These are phyloP conservation scores for Eonycteris spelaea DNA, from an alignment of 2,113 vertebrate genomes.

Conservation along the genomic window DNA sequence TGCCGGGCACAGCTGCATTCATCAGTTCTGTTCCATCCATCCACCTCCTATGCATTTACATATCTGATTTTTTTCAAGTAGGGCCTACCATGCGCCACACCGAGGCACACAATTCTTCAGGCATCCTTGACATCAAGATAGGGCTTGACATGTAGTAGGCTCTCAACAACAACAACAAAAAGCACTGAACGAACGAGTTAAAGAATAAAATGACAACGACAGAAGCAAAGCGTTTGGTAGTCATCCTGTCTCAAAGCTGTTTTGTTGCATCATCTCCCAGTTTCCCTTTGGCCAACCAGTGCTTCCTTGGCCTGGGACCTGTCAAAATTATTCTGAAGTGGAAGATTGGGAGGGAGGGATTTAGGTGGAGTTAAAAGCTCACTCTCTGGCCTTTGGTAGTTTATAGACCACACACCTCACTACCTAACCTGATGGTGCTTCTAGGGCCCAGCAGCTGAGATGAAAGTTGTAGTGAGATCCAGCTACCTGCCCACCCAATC, in stretches of 20 bases:
- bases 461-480: not conserved
- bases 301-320: not conserved
- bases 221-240: not conserved
- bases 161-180: not conserved
- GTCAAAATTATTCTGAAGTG: not conserved
- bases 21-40: not conserved
- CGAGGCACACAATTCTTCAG: not conserved
- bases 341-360: not conserved
- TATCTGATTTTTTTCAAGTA: not conserved
- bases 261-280: not conserved
- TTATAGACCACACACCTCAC: not conserved
- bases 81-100: not conserved
- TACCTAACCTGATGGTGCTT: not conserved
- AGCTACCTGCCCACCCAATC: fast-evolving
- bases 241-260: not conserved
- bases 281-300: not conserved
- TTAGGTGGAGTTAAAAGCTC: not conserved
- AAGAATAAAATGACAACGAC: not conserved
- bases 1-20: not conserved
- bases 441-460: not conserved
- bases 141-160: not conserved
- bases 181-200: not conserved
- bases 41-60: not conserved
- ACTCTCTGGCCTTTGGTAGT: not conserved
- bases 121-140: not conserved